Percentiles rank a stretch among this genome's conserved stretches.
Conservation (phyloP, 53 echinoderm and acorn worm genomes). For the Mesocentrotus franciscanus region DNA sequence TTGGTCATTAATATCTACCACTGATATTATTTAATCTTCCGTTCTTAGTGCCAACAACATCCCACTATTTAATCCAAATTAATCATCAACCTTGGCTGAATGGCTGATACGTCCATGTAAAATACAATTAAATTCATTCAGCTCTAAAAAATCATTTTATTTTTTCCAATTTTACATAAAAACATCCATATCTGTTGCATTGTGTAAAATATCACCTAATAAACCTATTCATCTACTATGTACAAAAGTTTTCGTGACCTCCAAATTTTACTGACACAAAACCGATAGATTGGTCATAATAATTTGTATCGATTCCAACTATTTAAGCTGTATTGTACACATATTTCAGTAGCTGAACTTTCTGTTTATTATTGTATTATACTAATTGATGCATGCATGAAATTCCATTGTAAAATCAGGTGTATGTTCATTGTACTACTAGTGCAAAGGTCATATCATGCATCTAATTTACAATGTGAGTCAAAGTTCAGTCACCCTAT, state of each 20-base stretch:
- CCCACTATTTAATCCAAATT: background rate
- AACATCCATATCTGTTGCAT: background rate
- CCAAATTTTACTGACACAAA: too few relatives aligned
- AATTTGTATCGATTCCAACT: too few relatives aligned
- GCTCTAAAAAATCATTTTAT: background rate
- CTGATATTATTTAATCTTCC: background rate
- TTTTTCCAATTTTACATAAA: background rate
- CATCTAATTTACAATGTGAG: background rate
- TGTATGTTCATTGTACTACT: background rate
- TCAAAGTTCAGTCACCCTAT: constrained; percentile 16
- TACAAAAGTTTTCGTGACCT: too few relatives aligned
- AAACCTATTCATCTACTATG: too few relatives aligned
- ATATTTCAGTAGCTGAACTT: background rate
- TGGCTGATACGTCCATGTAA: background rate
- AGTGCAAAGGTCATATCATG: background rate
- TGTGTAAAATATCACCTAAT: too few relatives aligned
- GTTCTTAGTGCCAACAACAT: background rate
- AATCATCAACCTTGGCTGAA: background rate
- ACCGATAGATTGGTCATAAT: too few relatives aligned
- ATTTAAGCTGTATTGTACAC: background rate
- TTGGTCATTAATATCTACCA: background rate
- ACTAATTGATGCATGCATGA: background rate
- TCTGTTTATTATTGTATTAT: background rate
- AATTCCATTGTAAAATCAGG: background rate
- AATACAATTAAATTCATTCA: background rate